Percentiles rank a stretch among this genome's conserved stretches.
Conservation (phyloP, 2,888 invertebrate species). For the Temnothorax unifasciatus region DNA sequence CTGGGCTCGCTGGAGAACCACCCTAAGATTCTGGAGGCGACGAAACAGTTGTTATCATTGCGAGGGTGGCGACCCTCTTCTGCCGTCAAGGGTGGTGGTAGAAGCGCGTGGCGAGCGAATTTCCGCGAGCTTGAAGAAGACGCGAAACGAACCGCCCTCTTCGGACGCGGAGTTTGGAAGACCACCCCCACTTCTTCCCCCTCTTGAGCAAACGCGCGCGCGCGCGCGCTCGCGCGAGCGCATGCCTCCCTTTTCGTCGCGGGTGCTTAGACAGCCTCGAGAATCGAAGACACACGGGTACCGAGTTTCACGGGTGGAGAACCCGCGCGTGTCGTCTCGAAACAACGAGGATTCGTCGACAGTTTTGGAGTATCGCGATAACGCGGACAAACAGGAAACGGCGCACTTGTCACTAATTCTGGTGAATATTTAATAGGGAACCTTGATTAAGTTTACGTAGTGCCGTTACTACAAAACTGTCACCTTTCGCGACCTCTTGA, state of each 20-base stretch:
- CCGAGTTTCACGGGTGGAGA: slow-evolving; percentile 72
- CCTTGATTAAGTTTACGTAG: slow-evolving; percentile 16
- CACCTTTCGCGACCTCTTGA: neutral
- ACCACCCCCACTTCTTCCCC: slow-evolving; percentile 74
- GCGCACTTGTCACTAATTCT: slow-evolving; percentile 6
- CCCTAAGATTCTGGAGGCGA: slow-evolving; percentile 46
- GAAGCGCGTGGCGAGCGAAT: slow-evolving; percentile 30
- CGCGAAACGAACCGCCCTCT: slow-evolving; percentile 74
- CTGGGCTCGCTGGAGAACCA: slow-evolving; percentile 69
- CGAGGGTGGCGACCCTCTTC: slow-evolving; percentile 34
- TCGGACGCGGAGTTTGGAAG: slow-evolving; percentile 65
- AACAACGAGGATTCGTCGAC: slow-evolving; percentile 21
- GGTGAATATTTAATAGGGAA: neutral
- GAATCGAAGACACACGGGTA: slow-evolving; percentile 65
- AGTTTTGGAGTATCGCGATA: slow-evolving; percentile 36
- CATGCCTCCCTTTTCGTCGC: slow-evolving; percentile 47
- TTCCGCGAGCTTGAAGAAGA: slow-evolving; percentile 50
- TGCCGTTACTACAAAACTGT: slow-evolving; percentile 17
- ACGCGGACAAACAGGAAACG: slow-evolving; percentile 6
- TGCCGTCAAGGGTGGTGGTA: slow-evolving; percentile 29
- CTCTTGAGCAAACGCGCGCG: slow-evolving; percentile 49
- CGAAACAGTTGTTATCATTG: slow-evolving; percentile 42
- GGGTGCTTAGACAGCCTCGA: slow-evolving; percentile 55
- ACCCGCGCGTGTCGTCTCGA: slow-evolving; percentile 67
- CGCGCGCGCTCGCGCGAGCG: slow-evolving; percentile 35